Base-by-base conservation (phyloP, 2,888 invertebrate genomes). In the Rhamphomyia laevipes region DNA sequence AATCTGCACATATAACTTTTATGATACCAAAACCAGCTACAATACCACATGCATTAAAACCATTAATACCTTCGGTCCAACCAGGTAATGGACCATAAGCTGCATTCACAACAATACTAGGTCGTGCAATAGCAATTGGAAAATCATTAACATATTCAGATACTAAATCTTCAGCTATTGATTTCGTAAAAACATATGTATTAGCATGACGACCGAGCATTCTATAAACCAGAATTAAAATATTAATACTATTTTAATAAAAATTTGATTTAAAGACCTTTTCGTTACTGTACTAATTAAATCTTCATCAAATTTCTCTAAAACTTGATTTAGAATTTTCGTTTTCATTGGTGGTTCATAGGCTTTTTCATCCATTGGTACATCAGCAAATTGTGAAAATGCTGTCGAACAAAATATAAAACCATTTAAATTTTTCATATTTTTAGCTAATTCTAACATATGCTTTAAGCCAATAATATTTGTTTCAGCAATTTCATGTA, bases 371-470 rank as follows among this genome's bases (percentile, higher is more conserved):
- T 42, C 42, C 42, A 42, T 21, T 15, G 13, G 13, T n/a, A 42
- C 27, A 3, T 67, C 58, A 56, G 77, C 71, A 60, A 75, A 76
- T 63, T 77, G 76, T 27, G 75, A 72, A 59, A 75, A 78, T 2
- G 77, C 76, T 2, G 77, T 77, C 1, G 75, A 75, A 13, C 77
- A 71, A 57, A 77, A 76, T 3, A 77, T 69, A 38, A 71, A 59
- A 1, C 63, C 62, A 60, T 62, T 30, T n/a, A 56, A 30, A 16
- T 54, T 48, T 4, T 31, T 4, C 51, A 53, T 53, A 11, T 27
- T 38, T 45, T 49, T 54, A 46, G 47, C 51, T 10, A 58, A 47
- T 30, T 50, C n/a, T 4, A 55, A 21, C 43, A 56, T 43, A 41
- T 53, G 49, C 16, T 48, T 41, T 1, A 57, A 55, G 1, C 58